A percentile compares a stretch with the other conserved stretches of the same genome.
Evolutionary conservation across 2,888 invertebrate genomes (phyloP).

Genomic region (Drosophila stalkeri): DNA sequence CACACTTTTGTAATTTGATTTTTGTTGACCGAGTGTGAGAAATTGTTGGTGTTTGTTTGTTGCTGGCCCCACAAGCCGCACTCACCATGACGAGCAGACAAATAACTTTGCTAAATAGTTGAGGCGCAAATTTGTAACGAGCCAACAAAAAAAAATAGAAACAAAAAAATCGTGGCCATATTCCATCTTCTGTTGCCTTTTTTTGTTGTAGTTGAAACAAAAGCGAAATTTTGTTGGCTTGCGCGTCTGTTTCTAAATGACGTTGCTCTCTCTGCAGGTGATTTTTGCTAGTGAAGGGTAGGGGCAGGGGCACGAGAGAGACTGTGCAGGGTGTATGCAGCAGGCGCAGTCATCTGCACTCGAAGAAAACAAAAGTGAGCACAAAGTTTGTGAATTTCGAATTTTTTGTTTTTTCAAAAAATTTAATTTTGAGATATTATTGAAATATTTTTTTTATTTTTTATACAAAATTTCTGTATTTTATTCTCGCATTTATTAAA

Average conservation of each 20-base stretch:
- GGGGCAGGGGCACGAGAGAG: neutral
- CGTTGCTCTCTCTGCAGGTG: slow-evolving; percentile 36
- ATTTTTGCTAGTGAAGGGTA: slow-evolving; percentile 26
- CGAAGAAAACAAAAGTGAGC: slow-evolving; percentile 7
- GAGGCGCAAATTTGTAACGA: slow-evolving; percentile 54
- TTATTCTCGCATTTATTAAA: too few species aligned
- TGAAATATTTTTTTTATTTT: too few species aligned
- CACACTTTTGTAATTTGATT: slow-evolving; percentile 40
- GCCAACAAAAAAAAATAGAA: slow-evolving; percentile 28
- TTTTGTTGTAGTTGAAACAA: slow-evolving; percentile 44
- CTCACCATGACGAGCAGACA: slow-evolving; percentile 10
- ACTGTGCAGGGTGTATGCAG: neutral
- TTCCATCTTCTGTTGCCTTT: neutral
- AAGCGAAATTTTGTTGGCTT: slow-evolving; percentile 52
- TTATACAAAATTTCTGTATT: too few species aligned
- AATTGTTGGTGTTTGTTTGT: neutral
- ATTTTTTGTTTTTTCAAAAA: too few species aligned
- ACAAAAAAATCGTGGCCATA: slow-evolving; percentile 17
- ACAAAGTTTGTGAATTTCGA: slow-evolving; percentile 6
- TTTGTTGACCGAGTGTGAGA: slow-evolving; percentile 19
- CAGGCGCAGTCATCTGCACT: slow-evolving; percentile 6
- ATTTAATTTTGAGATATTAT: too few species aligned
- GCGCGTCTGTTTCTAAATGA: slow-evolving; percentile 36
- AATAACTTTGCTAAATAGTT: slow-evolving; percentile 53
- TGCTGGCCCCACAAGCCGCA: slow-evolving; percentile 30